phyloP scores from a whole-genome alignment of 2,797 vertebrate genomes.

The Pterois miles region DNA sequence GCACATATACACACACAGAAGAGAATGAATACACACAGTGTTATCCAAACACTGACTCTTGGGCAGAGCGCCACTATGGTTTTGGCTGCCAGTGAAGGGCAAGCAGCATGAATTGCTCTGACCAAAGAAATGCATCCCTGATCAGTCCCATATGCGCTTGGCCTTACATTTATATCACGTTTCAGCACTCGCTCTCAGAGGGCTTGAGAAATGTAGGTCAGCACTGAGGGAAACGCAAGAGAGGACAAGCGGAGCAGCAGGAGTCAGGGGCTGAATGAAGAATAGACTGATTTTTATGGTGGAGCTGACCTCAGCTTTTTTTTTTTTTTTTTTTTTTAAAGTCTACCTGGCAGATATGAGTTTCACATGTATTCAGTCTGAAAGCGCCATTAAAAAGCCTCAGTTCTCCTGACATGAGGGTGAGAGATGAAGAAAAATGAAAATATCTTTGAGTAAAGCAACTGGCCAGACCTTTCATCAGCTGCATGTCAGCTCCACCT shows the following conservation, averaged over 20 bases:
- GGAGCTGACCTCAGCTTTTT: constrained; percentile 70
- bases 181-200: constrained; percentile 72
- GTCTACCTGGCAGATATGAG: constrained; percentile 61
- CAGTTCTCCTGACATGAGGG: constrained; percentile 32
- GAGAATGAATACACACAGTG: constrained; percentile 37
- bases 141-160: constrained; percentile 83
- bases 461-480: constrained; percentile 61
- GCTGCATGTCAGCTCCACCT: constrained; percentile 58
- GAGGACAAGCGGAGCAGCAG: constrained; percentile 69
- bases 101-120: constrained; percentile 83
- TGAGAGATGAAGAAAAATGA: constrained; percentile 57
- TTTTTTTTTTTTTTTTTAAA: constrained; percentile 53
- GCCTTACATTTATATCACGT: constrained; percentile 82
- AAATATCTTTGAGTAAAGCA: constrained; percentile 56
- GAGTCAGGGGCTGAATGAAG: constrained; percentile 72
- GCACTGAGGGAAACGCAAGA: constrained; percentile 65
- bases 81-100: constrained; percentile 83
- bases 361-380: constrained; percentile 57
- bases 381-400: constrained; percentile 34
- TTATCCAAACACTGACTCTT: constrained; percentile 78
- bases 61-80: constrained; percentile 74
- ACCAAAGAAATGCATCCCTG: constrained; percentile 83
- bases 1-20: constrained; percentile 25
- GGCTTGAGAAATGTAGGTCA: constrained; percentile 79
- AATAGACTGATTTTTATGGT: constrained; percentile 64